These are phyloP conservation scores for Amiota minor DNA, from an alignment of 2,888 invertebrate species.

Conservation along the genomic window DNA sequence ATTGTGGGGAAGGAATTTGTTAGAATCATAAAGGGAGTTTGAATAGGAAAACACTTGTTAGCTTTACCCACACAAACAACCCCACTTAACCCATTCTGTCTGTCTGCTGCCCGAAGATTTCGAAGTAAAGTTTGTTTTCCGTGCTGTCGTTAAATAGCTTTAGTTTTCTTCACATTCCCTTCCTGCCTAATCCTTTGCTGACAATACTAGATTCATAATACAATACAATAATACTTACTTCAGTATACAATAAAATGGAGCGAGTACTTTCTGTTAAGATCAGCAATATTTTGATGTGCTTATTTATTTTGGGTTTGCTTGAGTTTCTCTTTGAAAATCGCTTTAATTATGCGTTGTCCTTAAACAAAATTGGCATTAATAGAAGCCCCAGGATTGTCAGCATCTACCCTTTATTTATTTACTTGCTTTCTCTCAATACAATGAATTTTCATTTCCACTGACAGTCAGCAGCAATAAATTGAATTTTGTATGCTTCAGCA, in stretches of 20 bases:
- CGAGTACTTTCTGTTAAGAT: not conserved
- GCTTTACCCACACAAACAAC: not conserved
- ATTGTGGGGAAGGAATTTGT: not conserved
- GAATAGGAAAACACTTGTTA: conserved; percentile 6
- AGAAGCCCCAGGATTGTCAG: not conserved
- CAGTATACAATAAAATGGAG: not conserved
- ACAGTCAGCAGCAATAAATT: not conserved
- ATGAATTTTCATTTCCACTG: not conserved
- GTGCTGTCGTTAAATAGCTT: conserved; percentile 16
- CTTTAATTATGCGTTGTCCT: conserved; percentile 14
- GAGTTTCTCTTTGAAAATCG: not conserved
- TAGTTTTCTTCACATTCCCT: not conserved
- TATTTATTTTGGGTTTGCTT: not conserved
- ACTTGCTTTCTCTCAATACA: not conserved
- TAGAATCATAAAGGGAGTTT: not conserved
- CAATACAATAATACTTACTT: not conserved
- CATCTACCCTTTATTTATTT: not conserved
- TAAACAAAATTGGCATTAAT: not conserved
- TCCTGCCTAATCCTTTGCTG: conserved; percentile 6
- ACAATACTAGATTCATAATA: conserved; percentile 1
- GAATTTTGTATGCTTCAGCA: conserved; percentile 2
- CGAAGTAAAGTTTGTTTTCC: conserved; percentile 10
- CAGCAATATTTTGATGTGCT: conserved; percentile 10
- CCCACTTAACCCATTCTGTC: not conserved
- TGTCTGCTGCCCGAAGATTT: not conserved